phyloP scores from a whole-genome alignment of 2,113 vertebrate genomes.

The Isichthys henryi region DNA sequence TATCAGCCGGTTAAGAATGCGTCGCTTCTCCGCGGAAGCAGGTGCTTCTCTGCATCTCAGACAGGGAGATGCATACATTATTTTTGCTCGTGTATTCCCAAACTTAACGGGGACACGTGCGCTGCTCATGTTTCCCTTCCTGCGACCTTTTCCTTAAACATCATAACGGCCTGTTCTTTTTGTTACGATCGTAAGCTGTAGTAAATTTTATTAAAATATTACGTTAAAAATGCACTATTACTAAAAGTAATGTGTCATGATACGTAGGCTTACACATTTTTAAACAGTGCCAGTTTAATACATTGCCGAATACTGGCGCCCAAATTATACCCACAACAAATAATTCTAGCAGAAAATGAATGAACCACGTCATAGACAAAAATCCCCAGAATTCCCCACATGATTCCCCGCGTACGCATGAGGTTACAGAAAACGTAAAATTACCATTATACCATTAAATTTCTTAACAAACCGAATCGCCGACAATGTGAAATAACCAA shows the following conservation, averaged over 20 bases:
- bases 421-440: background rate
- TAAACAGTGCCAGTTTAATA: too few relatives aligned
- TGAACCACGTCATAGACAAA: background rate
- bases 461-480: background rate
- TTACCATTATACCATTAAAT: background rate
- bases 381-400: background rate
- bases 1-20: constrained; percentile 66
- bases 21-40: constrained; percentile 53
- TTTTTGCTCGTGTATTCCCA: background rate
- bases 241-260: background rate
- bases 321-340: background rate
- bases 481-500: background rate
- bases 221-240: background rate
- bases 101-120: background rate
- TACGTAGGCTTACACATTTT: background rate
- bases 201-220: background rate
- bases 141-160: background rate
- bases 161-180: background rate
- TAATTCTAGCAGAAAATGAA: background rate
- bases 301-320: background rate
- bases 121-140: background rate
- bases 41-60: constrained; percentile 62
- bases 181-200: background rate
- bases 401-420: background rate
- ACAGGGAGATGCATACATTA: constrained; percentile 43